A percentile compares a stretch with the other conserved stretches of the same genome.
Evolutionary conservation across 2,113 vertebrate genomes (phyloP).

Genomic region (Caracal caracal): DNA sequence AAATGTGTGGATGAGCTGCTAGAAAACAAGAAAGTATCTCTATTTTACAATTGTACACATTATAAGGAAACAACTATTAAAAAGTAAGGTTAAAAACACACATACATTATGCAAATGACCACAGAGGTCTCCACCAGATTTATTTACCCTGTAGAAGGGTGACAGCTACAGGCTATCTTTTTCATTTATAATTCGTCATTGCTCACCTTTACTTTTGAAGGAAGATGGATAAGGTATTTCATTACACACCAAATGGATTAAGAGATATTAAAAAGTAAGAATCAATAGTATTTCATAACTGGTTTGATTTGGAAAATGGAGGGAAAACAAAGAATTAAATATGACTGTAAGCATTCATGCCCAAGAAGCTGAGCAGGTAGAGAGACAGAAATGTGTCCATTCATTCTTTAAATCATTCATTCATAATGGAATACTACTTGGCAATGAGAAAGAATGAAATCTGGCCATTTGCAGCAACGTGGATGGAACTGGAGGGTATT

Average conservation of each 20-base stretch:
- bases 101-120: neutral
- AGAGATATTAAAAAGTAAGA: constrained; percentile 1
- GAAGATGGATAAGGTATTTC: neutral
- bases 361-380: neutral
- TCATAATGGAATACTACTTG: neutral
- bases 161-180: neutral
- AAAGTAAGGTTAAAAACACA: neutral
- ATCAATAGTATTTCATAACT: neutral
- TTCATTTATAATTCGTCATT: neutral
- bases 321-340: neutral
- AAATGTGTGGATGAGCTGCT: neutral
- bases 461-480: too few relatives aligned
- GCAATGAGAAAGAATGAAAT: too few relatives aligned
- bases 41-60: neutral
- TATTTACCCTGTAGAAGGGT: neutral
- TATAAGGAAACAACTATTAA: neutral
- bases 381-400: neutral
- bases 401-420: neutral
- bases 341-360: neutral
- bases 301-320: neutral
- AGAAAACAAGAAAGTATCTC: neutral
- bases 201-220: neutral
- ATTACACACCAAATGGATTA: neutral
- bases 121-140: neutral
- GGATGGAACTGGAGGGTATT: too few relatives aligned